Evolutionary conservation across 2,888 invertebrate genomes (phyloP).

Genomic region (Helleia helle): DNA sequence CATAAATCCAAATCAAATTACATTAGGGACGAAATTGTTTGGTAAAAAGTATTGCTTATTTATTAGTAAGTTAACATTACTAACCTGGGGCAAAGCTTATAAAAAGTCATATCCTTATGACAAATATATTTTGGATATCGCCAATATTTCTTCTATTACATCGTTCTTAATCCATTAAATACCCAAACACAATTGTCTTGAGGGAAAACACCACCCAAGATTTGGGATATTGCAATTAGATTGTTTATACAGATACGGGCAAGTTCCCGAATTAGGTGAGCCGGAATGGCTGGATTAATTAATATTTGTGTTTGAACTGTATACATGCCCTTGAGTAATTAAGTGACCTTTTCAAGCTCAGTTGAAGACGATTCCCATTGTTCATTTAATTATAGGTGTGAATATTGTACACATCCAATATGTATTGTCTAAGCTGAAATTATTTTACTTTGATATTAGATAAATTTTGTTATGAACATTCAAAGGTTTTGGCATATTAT

Average conservation of each 20-base stretch:
- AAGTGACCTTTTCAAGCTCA: slow-evolving; percentile 54
- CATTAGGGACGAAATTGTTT: too few species aligned
- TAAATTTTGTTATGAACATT: too few species aligned
- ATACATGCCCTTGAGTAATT: slow-evolving; percentile 64
- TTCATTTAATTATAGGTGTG: slow-evolving; percentile 6
- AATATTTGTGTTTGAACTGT: slow-evolving; percentile 69
- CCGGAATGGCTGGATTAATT: slow-evolving; percentile 65
- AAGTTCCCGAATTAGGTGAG: slow-evolving; percentile 65
- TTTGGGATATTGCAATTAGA: slow-evolving; percentile 48
- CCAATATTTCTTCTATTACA: slow-evolving; percentile 3
- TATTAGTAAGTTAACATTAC: too few species aligned
- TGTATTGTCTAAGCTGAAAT: too few species aligned
- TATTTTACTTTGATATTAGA: too few species aligned
- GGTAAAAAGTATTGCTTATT: too few species aligned
- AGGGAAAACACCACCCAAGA: slow-evolving; percentile 16
- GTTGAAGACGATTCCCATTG: slow-evolving; percentile 37
- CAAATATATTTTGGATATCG: too few species aligned
- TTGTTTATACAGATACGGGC: slow-evolving; percentile 64
- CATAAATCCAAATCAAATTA: too few species aligned
- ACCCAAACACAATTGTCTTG: slow-evolving; percentile 11
- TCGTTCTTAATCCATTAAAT: slow-evolving; percentile 8
- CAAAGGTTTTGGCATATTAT: too few species aligned
- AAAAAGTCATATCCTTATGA: too few species aligned
- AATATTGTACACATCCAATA: slow-evolving; percentile 1
- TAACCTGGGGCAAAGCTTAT: too few species aligned